These are phyloP conservation scores for Percopsis transmontana DNA, from an alignment of 2,113 vertebrate species.

Conservation along the genomic window DNA sequence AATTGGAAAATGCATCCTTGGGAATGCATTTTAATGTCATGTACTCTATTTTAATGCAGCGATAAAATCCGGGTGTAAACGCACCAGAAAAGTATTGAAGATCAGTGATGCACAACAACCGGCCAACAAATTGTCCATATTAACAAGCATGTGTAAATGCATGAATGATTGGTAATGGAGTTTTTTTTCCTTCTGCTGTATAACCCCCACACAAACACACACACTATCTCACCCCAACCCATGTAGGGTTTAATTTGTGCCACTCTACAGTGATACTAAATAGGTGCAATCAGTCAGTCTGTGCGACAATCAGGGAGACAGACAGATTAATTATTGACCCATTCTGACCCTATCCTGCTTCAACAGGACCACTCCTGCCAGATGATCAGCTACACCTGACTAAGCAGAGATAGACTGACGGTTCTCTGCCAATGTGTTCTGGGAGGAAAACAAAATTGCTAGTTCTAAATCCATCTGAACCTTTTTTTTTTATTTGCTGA, in stretches of 20 bases:
- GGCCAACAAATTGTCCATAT: too few relatives aligned
- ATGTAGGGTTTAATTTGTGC: slow-evolving; percentile 36
- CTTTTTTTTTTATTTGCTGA: too few relatives aligned
- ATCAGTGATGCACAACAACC: too few relatives aligned
- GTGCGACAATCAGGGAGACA: slow-evolving; percentile 4
- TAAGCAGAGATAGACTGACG: too few relatives aligned
- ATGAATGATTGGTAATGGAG: slow-evolving; percentile 33
- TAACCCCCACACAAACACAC: slow-evolving; percentile 11
- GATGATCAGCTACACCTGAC: too few relatives aligned
- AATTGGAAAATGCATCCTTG: neutral
- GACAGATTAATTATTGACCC: neutral
- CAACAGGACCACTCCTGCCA: too few relatives aligned
- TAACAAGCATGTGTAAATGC: neutral
- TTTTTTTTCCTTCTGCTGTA: slow-evolving; percentile 42
- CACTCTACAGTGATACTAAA: slow-evolving; percentile 19
- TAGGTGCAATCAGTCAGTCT: slow-evolving; percentile 20
- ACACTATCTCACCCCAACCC: slow-evolving; percentile 24
- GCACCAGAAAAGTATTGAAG: neutral
- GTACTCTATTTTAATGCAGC: too few relatives aligned
- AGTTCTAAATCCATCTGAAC: too few relatives aligned
- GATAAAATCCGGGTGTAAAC: neutral
- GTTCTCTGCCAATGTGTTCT: too few relatives aligned
- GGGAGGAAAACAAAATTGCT: too few relatives aligned
- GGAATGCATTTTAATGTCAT: too few relatives aligned
- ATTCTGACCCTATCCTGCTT: slow-evolving; percentile 22